Conservation (phyloP, 2,797 vertebrate genomes). For the Falco columbarius region DNA sequence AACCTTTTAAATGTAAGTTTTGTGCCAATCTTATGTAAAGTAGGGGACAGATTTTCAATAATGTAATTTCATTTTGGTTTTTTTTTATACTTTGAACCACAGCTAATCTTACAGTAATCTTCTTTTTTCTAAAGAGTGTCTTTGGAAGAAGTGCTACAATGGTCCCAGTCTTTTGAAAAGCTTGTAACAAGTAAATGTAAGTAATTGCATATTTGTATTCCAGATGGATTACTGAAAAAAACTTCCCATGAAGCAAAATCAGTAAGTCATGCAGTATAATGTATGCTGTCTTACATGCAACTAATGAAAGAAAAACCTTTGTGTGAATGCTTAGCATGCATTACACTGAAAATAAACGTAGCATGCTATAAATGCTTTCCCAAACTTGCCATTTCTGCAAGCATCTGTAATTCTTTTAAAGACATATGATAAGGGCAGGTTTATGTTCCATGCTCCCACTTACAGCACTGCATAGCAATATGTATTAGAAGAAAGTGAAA, state of each 20-base stretch:
- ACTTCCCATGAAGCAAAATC: background rate
- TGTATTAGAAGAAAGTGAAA: background rate
- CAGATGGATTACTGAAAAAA: background rate
- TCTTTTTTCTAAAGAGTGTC: slow-evolving; percentile 77
- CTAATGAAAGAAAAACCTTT: background rate
- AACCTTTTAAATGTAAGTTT: background rate
- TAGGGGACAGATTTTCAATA: background rate
- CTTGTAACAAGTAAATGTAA: slow-evolving; percentile 87
- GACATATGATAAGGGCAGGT: fast-evolving
- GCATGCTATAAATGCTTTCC: background rate
- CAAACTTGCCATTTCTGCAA: background rate
- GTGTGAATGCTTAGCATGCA: background rate
- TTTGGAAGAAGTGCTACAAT: slow-evolving; percentile 82
- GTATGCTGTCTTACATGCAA: background rate
- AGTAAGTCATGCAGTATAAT: background rate
- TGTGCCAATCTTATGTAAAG: background rate
- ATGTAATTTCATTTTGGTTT: background rate
- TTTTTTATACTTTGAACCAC: background rate
- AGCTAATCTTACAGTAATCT: background rate
- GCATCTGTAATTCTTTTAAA: background rate
- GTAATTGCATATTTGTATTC: slow-evolving; percentile 1
- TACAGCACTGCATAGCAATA: background rate
- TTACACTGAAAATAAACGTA: background rate
- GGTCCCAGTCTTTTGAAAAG: slow-evolving; percentile 86
- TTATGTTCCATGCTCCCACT: background rate